Conservation (phyloP, 1,140 invertebrate species). For the Bombus waltoni region DNA sequence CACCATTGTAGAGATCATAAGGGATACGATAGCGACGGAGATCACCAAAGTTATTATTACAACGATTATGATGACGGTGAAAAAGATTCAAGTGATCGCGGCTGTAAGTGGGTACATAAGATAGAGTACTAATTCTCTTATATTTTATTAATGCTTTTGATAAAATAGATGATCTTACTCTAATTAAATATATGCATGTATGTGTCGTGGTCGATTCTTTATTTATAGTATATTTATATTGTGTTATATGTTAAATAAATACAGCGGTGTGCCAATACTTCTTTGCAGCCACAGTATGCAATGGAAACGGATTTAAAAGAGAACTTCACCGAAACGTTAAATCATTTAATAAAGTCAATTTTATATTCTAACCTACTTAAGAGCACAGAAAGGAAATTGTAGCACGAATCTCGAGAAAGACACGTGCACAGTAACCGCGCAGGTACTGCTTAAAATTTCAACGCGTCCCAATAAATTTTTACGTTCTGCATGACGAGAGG, state of each 20-base stretch:
- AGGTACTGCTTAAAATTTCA: constrained; percentile 13
- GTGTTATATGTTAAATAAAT: too few relatives aligned
- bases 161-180: not conserved
- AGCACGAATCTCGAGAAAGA: not conserved
- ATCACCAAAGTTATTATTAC: constrained; percentile 75
- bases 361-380: not conserved
- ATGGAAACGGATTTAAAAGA: too few relatives aligned
- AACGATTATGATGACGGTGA: constrained; percentile 74
- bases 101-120: constrained; percentile 72
- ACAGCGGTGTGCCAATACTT: too few relatives aligned
- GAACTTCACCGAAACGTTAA: not conserved
- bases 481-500: not conserved
- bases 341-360: not conserved
- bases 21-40: constrained; percentile 64
- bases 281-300: too few relatives aligned
- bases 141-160: too few relatives aligned
- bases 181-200: too few relatives aligned
- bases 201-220: too few relatives aligned
- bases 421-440: too few relatives aligned
- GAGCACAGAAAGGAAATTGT: not conserved
- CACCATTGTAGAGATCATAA: constrained; percentile 56
- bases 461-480: constrained; percentile 37
- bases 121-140: constrained; percentile 56
- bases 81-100: constrained; percentile 74
- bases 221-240: too few relatives aligned